These are phyloP conservation scores for Ctenodactylus gundi DNA, from an alignment of 2,113 vertebrate genomes.

Conservation along the genomic window DNA sequence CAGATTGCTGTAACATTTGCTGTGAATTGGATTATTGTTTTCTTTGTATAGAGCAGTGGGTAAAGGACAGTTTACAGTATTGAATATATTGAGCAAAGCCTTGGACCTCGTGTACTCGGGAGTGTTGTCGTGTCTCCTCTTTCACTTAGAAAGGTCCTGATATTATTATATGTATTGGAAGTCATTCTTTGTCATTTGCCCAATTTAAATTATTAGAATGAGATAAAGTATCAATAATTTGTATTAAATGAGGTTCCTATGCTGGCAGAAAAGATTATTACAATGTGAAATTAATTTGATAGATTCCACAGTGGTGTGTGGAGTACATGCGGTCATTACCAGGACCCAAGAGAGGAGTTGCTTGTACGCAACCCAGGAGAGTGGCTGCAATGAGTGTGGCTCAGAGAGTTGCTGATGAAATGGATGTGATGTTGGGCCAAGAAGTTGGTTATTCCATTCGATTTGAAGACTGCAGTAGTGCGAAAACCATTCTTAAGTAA, in stretches of 20 bases:
- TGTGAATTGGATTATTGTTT: neutral
- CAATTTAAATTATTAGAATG: conserved; percentile 27
- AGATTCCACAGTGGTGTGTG: conserved; percentile 99
- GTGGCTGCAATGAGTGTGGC: conserved; percentile 98
- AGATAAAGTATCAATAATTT: conserved; percentile 6
- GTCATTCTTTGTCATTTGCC: conserved; percentile 4
- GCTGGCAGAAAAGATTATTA: neutral
- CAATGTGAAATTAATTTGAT: conserved; percentile 58
- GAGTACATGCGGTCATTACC: conserved; percentile 92
- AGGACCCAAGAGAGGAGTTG: conserved; percentile 94
- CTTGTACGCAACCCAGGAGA: conserved; percentile 95
- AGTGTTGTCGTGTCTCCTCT: neutral
- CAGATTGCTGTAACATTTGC: neutral
- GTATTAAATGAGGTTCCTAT: conserved; percentile 7
- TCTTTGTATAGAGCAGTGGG: neutral
- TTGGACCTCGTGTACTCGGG: neutral
- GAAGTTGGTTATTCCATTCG: conserved; percentile 98
- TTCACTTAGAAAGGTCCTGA: neutral
- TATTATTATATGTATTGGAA: neutral
- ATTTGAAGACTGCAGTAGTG: conserved; percentile 98
- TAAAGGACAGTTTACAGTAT: neutral
- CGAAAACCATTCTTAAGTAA: conserved; percentile 98
- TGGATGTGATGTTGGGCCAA: conserved; percentile 98
- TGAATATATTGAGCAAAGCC: neutral
- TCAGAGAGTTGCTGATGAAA: conserved; percentile 97